Conservation (phyloP, 1,140 invertebrate species). For the Drosophila busckii region DNA sequence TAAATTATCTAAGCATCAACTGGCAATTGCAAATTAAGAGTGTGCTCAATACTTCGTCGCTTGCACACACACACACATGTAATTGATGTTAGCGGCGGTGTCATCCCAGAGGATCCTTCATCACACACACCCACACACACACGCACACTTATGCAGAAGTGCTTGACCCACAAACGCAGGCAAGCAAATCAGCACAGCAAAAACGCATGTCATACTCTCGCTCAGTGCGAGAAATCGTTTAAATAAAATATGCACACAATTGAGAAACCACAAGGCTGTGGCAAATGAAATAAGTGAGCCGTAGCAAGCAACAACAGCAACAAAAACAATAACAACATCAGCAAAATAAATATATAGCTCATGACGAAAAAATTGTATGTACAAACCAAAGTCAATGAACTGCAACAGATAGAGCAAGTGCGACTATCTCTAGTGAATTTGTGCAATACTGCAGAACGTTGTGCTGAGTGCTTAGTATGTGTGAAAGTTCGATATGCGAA, state of each 20-base stretch:
- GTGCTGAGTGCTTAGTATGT: not conserved
- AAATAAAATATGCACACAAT: slow-evolving; percentile 65
- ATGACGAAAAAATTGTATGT: too few species aligned
- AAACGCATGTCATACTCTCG: slow-evolving; percentile 42
- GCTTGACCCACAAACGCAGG: slow-evolving; percentile 55
- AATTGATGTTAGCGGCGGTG: slow-evolving; percentile 16
- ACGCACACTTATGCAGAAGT: slow-evolving; percentile 16
- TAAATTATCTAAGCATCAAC: too few species aligned
- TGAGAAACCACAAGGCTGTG: slow-evolving; percentile 41
- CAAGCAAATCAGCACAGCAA: slow-evolving; percentile 43
- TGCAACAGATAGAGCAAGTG: slow-evolving; percentile 29
- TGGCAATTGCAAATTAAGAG: too few species aligned
- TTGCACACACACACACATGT: slow-evolving; percentile 6
- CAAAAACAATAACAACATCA: not conserved
- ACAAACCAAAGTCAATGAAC: slow-evolving; percentile 53
- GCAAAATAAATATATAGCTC: not conserved
- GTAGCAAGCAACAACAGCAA: slow-evolving; percentile 14
- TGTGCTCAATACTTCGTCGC: too few species aligned
- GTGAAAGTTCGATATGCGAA: not conserved
- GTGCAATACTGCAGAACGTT: slow-evolving; percentile 20
- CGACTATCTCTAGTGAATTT: slow-evolving; percentile 23
- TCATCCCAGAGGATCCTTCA: slow-evolving; percentile 7
- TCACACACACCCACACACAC: slow-evolving; percentile 17
- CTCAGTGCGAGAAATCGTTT: slow-evolving; percentile 17
- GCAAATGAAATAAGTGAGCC: slow-evolving; percentile 64